Percentiles rank a stretch among this genome's conserved stretches.
Conservation (phyloP, 2,113 vertebrate genomes). For the Mastomys natalensis region DNA sequence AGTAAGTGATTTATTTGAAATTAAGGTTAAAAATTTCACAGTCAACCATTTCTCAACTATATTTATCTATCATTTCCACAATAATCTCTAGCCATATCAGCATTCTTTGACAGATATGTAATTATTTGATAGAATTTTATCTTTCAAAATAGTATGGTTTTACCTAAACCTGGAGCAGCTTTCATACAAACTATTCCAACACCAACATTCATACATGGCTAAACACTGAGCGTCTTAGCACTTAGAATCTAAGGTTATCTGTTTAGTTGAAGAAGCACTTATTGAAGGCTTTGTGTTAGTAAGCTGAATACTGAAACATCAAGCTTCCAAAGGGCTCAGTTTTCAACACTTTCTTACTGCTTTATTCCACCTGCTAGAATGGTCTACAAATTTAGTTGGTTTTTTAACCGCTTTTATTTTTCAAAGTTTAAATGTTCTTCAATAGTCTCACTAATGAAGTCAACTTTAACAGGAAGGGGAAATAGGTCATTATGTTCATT, state of each 20-base stretch:
- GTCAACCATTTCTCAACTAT: background rate
- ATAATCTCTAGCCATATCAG: background rate
- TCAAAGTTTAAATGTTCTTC: background rate
- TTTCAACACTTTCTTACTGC: background rate
- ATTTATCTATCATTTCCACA: slow-evolving; percentile 2
- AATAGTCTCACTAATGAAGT: background rate
- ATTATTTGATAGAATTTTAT: background rate
- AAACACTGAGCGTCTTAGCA: background rate
- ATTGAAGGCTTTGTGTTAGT: background rate
- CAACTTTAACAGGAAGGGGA: background rate
- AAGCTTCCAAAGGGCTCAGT: background rate
- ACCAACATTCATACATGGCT: background rate
- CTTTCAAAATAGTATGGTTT: background rate
- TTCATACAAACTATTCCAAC: background rate
- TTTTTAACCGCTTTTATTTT: no score
- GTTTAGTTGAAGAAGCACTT: background rate
- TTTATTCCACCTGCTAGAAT: background rate
- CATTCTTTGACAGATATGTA: background rate
- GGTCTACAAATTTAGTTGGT: background rate
- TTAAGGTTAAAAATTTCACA: background rate
- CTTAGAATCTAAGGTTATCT: background rate
- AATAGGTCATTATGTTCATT: background rate
- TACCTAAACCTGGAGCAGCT: background rate
- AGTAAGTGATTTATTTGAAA: background rate
- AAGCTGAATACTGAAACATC: background rate